Evolutionary conservation across 2,797 vertebrate genomes (phyloP), one percentile per base, ranked within the genome.

Genomic region (Amphiprion clarkii): DNA sequence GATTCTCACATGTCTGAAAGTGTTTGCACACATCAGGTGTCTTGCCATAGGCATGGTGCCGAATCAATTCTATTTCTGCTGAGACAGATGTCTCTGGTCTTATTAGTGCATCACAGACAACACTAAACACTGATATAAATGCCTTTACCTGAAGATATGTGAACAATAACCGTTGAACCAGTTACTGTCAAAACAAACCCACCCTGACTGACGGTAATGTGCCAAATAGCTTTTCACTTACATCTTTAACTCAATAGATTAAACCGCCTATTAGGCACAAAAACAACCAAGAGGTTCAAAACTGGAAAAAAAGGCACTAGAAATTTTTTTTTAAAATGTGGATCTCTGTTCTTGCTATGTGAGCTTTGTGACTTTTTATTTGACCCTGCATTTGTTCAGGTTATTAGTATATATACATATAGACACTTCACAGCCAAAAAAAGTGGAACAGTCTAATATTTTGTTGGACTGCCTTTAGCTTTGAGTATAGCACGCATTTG

Each of bases 371-470:
- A 78, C 79, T 84, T 88, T 87, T 58, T 73, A 53, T 88, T 81
- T 87, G 87, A 83, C 77, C 85, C 65, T 25, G 58, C 23, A 65
- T 92, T 90, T 87, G 87, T 86, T 89, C 73, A 87, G 83, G 76
- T 63, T 84, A 82, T 88, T 81, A 77, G 88, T 74, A 31, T 64
- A n/a, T 11, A 42, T 42, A 42, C 10, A 42, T 33, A 33, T 8
- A 33, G 0, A 33, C 31, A 27, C 23, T 23, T 1, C 23, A 23
- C 23, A 23, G 23, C 23, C 23, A 23, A 23, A 23, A 23, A 23
- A 23, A 23, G 23, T 23, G 1, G 1, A 23, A 23, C 23, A 23
- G 23, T 23, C 23, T 27, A 27, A 27, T 27, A 27, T 27, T 27
- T 27, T 27, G 3, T 27, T 23, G 23, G 23, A 23, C 23, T 23